Evolutionary conservation across 2,888 invertebrate species (phyloP), one percentile per base, ranked within the genome.

Genomic region (Punctoribates punctum): DNA sequence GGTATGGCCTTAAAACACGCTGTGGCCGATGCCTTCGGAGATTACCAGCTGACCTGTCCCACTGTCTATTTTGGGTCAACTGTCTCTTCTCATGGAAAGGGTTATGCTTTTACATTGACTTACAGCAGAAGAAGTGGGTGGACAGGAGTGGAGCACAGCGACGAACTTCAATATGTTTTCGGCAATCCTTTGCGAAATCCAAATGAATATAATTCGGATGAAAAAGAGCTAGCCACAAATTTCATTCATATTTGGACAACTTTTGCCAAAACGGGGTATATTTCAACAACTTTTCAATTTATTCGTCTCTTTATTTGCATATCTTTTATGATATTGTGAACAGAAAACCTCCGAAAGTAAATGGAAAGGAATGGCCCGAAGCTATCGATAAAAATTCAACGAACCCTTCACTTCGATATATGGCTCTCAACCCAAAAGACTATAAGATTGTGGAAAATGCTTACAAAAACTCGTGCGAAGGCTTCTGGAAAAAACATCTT

Each of bases 1-100:
- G 70, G 57, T 20, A 0, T 57, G 0, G 51, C 34, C 17, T 38
- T 75, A n/a, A 67, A 73, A 34, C 70, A 67, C 5, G 75, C 75
- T 13, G 70, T 75, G 25, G 38, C 57, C 17, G 57, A 75, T 51
- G 70, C 75, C 20, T 72, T 75, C 15, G 75, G 75, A 4, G 75
- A 75, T 29, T 75, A 67, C 72, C 75, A 72, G 15, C 17, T 72
- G 34, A 75, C 73, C 4, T 75, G 75, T 72, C 75, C 75, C 0
- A 67, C 75, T 23, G 57, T 75, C 13, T 29, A 23, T 15, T 75
- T 75, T 23, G 75, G 75, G 4, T 23, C 29, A 23, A 25, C 29
- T 11, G n/a, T 75, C 6, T 73, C 73, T 5, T 25, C 23, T 6
- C 29, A 46, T 48, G 67, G 67, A 38, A 73, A 57, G 20, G 75